Conservation (phyloP, 2,113 vertebrate species). For the Odontesthes bonariensis region DNA sequence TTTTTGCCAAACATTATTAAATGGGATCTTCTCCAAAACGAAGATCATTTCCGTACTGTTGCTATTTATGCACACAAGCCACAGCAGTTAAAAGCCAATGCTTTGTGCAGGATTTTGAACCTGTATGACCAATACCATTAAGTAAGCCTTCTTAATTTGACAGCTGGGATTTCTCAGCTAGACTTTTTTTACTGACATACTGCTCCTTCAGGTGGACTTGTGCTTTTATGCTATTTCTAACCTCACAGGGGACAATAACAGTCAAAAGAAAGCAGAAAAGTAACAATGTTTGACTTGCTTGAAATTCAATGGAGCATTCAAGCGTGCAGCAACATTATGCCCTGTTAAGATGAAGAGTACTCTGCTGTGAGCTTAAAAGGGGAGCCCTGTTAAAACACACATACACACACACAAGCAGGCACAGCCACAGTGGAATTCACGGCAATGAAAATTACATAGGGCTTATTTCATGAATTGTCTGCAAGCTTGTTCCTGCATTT, state of each 20-base stretch:
- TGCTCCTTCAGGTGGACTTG: conserved; percentile 32
- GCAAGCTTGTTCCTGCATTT: conserved; percentile 38
- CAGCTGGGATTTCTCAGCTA: conserved; percentile 24
- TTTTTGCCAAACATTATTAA: not conserved
- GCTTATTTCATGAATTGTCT: conserved; percentile 58
- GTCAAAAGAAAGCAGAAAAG: conserved; percentile 26
- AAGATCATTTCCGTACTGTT: not conserved
- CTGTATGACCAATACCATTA: conserved; percentile 6
- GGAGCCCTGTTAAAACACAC: conserved; percentile 40
- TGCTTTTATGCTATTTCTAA: conserved; percentile 50
- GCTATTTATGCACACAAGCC: not conserved
- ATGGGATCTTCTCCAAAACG: not conserved
- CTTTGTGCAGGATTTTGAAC: conserved; percentile 16
- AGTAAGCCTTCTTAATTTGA: conserved; percentile 35
- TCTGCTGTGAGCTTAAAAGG: conserved; percentile 62
- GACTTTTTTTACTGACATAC: conserved; percentile 22
- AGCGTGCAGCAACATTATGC: conserved; percentile 66
- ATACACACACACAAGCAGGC: conserved; percentile 17
- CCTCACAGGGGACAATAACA: conserved; percentile 54
- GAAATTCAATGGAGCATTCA: conserved; percentile 66
- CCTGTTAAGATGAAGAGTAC: conserved; percentile 62
- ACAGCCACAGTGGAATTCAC: conserved; percentile 39
- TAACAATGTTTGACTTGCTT: conserved; percentile 54
- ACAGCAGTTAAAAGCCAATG: not conserved
- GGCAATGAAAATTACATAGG: conserved; percentile 55